Base-by-base conservation (phyloP, 2,797 vertebrate species). In the Amblyopsis hoosieri region DNA sequence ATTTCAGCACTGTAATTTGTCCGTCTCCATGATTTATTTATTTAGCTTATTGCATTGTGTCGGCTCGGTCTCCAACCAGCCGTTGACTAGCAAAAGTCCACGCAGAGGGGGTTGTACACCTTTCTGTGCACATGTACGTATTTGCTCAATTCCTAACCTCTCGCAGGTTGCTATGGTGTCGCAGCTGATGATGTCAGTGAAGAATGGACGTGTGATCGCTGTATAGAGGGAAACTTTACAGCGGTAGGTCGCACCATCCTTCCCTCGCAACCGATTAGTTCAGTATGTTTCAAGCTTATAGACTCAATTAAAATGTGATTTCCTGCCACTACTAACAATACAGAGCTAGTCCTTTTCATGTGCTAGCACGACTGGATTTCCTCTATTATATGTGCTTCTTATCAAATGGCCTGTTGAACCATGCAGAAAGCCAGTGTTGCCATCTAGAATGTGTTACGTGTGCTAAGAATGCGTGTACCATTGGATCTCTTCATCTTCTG, bases 131-230 rank as follows among this genome's bases (percentile, higher is more conserved):
- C 50, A 42, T 42, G 37, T 42, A 9, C 8, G 9, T 9, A 42
- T 42, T 48, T 17, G 4, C 14, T 59, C 51, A 5, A n/a, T 71
- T 37, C 0, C n/a, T 57, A n/a, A 19, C 17, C 47, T 78, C 8
- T 58, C 65, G 49, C 72, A 98, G 97, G 97, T 94, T 99, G 96
- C 88, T 99, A 99, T 48, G 97, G 97, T 60, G 90, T 97, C 69
- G 88, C 93, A 70, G 91, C 92, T 72, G 87, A 91, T 45, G 93
- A 95, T 63, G 88, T 95, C 73, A 75, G 66, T 15, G 87, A 92
- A 19, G 92, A 91, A 64, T 99, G 97, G 97, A 91, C 92, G 0
- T 99, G 97, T 90, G 95, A 93, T 84, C 94, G 96, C 55, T 99
- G 96, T 71, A 88, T 79, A 48, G 93, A 87, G 77, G 93, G 90